Evolutionary conservation across 1,140 invertebrate species (phyloP).

Genomic region (Trinorchestia longiramus): DNA sequence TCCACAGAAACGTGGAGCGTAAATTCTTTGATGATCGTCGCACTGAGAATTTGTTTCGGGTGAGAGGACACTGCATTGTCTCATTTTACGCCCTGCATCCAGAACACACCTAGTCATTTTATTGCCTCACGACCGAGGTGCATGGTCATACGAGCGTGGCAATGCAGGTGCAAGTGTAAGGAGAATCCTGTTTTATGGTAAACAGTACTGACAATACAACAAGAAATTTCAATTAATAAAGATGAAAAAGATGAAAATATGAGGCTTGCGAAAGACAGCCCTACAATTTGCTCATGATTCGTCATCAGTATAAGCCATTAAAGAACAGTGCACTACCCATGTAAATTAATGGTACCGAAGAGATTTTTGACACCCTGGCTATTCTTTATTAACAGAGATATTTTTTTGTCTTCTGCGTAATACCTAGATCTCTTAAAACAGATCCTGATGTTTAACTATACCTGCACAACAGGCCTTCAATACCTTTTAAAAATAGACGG

Average conservation of each 20-base stretch:
- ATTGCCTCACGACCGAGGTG: not conserved
- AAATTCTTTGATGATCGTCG: slow-evolving; percentile 12
- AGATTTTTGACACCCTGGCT: not conserved
- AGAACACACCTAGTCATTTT: not conserved
- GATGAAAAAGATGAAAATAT: not conserved
- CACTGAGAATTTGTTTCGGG: not conserved
- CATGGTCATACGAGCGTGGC: not conserved
- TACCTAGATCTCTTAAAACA: too few relatives aligned
- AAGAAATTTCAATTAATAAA: not conserved
- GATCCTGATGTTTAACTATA: too few relatives aligned
- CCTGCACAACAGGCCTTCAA: too few relatives aligned
- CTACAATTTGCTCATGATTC: not conserved
- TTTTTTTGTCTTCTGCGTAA: too few relatives aligned
- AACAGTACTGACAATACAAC: not conserved
- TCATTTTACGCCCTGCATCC: not conserved
- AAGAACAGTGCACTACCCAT: not conserved
- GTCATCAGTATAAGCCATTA: not conserved
- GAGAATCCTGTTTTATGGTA: not conserved
- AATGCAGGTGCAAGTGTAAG: not conserved
- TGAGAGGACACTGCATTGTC: slow-evolving; percentile 11
- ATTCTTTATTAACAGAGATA: too few relatives aligned
- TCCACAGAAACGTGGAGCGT: slow-evolving; percentile 1
- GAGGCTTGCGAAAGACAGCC: not conserved
- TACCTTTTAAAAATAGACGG: too few relatives aligned
- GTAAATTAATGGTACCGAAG: not conserved